Percentiles rank a stretch among this genome's conserved stretches.
Conservation (phyloP, 2,797 vertebrate genomes). For the Sebastes taczanowskii region DNA sequence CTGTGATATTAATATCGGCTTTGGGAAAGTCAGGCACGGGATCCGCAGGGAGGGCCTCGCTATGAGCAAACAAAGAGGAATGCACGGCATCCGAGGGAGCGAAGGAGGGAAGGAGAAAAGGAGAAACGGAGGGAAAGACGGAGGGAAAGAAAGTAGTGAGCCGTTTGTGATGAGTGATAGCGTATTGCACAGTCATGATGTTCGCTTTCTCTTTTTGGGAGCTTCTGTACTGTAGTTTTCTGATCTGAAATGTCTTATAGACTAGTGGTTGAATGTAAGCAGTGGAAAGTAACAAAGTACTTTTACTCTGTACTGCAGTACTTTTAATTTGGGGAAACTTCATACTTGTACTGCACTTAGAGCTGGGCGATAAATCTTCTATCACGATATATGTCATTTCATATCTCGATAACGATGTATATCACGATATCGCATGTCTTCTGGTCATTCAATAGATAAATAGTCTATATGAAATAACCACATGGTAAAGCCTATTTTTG, state of each 20-base stretch:
- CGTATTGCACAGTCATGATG: constrained; percentile 50
- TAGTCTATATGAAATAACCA: too few species aligned
- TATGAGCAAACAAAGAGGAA: constrained; percentile 91
- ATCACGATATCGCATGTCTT: too few species aligned
- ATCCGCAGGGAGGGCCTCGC: constrained; percentile 89
- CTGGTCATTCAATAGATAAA: too few species aligned
- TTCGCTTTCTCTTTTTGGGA: constrained; percentile 27
- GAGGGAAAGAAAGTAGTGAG: constrained; percentile 48
- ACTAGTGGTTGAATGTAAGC: not conserved
- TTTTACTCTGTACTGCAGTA: not conserved
- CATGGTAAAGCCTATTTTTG: too few species aligned
- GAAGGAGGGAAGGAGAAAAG: constrained; percentile 45
- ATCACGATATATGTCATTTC: too few species aligned
- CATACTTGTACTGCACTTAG: not conserved
- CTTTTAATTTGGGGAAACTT: not conserved
- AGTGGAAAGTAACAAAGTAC: not conserved
- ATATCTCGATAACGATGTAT: too few species aligned
- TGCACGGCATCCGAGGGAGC: constrained; percentile 85
- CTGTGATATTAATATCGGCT: constrained; percentile 99
- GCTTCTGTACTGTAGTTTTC: constrained; percentile 5
- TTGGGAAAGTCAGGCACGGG: constrained; percentile 92
- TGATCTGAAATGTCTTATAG: not conserved
- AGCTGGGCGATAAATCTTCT: not conserved
- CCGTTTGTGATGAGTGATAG: constrained; percentile 60
- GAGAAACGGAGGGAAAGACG: constrained; percentile 36